Percentiles rank a stretch among this genome's conserved stretches.
Evolutionary conservation across 2,113 vertebrate species (phyloP).

Genomic region (Mastomys natalensis): DNA sequence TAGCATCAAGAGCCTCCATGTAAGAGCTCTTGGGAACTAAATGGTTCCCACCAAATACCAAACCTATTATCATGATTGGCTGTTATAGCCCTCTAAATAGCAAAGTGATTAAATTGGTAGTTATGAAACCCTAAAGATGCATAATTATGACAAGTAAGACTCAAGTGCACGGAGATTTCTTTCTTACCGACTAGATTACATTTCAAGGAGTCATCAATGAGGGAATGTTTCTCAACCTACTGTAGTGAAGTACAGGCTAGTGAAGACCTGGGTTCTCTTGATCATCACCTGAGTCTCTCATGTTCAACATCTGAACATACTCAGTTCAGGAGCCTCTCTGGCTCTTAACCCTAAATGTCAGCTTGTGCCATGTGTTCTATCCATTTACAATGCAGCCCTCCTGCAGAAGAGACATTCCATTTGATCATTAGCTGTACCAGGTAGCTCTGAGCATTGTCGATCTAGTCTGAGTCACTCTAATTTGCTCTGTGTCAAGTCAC

Average conservation of each 20-base stretch:
- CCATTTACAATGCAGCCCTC: not conserved
- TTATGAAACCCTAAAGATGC: constrained; percentile 89
- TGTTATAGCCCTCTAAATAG: constrained; percentile 89
- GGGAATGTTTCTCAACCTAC: constrained; percentile 81
- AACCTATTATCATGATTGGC: constrained; percentile 90
- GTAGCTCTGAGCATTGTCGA: not conserved
- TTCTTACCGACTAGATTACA: constrained; percentile 84
- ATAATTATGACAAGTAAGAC: constrained; percentile 90
- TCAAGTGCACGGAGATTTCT: constrained; percentile 85
- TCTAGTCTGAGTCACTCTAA: constrained; percentile 16
- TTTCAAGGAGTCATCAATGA: constrained; percentile 84
- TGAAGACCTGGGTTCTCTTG: constrained; percentile 30
- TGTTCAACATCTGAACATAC: not conserved
- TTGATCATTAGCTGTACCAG: constrained; percentile 1
- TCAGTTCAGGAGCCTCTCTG: not conserved
- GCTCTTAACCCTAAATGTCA: constrained; percentile 4
- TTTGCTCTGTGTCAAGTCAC: not conserved
- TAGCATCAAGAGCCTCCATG: constrained; percentile 88
- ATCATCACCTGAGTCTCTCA: constrained; percentile 1
- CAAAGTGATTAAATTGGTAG: constrained; percentile 90
- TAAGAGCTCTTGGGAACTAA: constrained; percentile 89
- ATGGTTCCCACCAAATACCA: constrained; percentile 91
- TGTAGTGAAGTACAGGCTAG: constrained; percentile 53
- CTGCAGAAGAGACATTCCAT: not conserved
- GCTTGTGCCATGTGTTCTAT: not conserved